These are phyloP conservation scores for Notothenia coriiceps DNA, from an alignment of 2,113 vertebrate species.

Conservation along the genomic window DNA sequence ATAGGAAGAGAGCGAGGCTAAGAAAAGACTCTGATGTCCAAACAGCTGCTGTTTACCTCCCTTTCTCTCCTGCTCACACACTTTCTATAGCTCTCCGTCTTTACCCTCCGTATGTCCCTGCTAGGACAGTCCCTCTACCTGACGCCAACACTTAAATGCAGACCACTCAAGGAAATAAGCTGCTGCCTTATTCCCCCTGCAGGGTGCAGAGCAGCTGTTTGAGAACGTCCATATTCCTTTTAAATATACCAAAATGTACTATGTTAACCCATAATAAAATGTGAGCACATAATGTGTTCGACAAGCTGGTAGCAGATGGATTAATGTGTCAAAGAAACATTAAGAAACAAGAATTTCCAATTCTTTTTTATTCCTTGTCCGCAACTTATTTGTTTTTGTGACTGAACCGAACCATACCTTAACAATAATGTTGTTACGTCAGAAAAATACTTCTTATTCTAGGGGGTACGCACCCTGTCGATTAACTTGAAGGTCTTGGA, in stretches of 20 bases:
- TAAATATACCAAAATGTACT: neutral
- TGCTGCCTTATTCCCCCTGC: constrained; percentile 27
- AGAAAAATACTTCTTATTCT: neutral
- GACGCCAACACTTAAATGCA: constrained; percentile 68
- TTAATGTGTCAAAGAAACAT: neutral
- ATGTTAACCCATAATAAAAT: neutral
- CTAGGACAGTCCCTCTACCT: constrained; percentile 52
- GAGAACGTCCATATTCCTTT: neutral
- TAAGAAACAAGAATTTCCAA: too few species aligned
- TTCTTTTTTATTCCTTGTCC: too few species aligned
- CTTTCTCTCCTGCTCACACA: neutral
- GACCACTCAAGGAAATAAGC: constrained; percentile 76
- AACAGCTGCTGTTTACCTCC: constrained; percentile 8
- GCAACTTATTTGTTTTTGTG: too few species aligned
- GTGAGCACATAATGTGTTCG: neutral
- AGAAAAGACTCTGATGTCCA: constrained; percentile 69
- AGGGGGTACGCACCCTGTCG: neutral
- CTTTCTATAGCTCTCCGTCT: constrained; percentile 14
- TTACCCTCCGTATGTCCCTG: constrained; percentile 36
- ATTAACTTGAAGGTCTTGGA: too few species aligned
- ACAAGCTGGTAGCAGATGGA: neutral
- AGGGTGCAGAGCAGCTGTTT: neutral
- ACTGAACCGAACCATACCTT: neutral
- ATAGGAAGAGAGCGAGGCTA: constrained; percentile 38
- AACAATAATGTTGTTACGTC: neutral